Evolutionary conservation across 2,888 invertebrate genomes (phyloP), one percentile per base, ranked within the genome.

Genomic region (Nesidiocoris tenuis): DNA sequence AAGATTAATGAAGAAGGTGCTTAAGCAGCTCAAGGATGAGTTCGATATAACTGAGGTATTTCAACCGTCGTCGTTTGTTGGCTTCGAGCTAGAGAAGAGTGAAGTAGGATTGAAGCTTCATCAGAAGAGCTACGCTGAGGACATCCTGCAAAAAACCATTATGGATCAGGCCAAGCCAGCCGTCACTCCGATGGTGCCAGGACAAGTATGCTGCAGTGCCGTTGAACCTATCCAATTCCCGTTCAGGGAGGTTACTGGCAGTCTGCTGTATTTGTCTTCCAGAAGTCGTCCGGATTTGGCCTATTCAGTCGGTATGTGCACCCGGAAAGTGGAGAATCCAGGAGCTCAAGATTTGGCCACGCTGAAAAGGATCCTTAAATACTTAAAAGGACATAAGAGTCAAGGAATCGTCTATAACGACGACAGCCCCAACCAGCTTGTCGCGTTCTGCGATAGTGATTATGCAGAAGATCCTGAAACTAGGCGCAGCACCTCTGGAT

Each of bases 371-470:
- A 78, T 59, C n/a, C 17, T 79, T 1, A 63, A 68, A 54, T 76
- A 77, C 17, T 17, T 77, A 24, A 76, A 68, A 57, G 67, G 71
- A 0, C 77, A 63, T n/a, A 24, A 18, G 21, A 72, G 74, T 19
- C 55, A 61, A 17, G 78, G 79, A 22, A 76, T 79, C 0, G 12
- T n/a, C 12, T 77, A 55, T 57, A 39, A 18, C n/a, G 59, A 56
- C 21, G 56, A 68, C 24, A 16, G 16, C 24, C 12, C 63, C 19
- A 56, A 77, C 23, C 19, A 65, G 22, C 16, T 79, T n/a, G 57
- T 63, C 3, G 76, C 75, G 0, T 79, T 22, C 57, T 70, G 74
- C 63, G 77, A 79, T 54, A 2, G 77, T 0, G 76, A 79, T 25
- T 79, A 63, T 61, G 79, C 79, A 9, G 77, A 67, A 16, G 77